phyloP scores from a whole-genome alignment of 2,888 invertebrate genomes.

The Taenaris catops region DNA sequence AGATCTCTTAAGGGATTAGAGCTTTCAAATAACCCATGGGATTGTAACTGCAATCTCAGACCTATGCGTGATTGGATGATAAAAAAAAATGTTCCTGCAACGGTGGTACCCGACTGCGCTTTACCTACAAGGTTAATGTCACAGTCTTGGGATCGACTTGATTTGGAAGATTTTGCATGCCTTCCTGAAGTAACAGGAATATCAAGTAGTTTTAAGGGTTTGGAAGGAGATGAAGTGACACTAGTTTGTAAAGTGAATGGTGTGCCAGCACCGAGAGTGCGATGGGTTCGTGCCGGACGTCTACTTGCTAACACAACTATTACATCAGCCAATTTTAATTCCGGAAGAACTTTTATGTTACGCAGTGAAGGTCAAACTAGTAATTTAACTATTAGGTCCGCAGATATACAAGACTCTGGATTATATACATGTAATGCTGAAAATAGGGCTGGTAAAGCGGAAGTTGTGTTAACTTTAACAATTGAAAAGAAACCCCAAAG shows the following conservation, averaged over 20 bases:
- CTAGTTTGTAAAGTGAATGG: constrained; percentile 85
- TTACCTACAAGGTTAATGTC: constrained; percentile 82
- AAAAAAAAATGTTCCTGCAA: constrained; percentile 86
- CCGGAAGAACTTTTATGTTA: constrained; percentile 82
- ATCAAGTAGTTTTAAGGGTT: constrained; percentile 80
- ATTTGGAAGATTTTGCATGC: constrained; percentile 90
- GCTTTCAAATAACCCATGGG: constrained; percentile 90
- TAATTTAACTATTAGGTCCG: constrained; percentile 86
- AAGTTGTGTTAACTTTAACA: constrained; percentile 85
- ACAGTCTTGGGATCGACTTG: constrained; percentile 87
- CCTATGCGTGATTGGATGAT: constrained; percentile 90
- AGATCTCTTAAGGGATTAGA: constrained; percentile 86
- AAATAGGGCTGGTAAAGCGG: constrained; percentile 88
- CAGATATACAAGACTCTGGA: constrained; percentile 87
- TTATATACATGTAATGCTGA: constrained; percentile 89
- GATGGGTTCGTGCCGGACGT: constrained; percentile 86
- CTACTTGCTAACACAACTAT: constrained; percentile 82
- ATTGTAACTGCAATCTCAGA: constrained; percentile 87
- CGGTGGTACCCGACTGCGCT: constrained; percentile 83
- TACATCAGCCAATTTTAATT: constrained; percentile 53
- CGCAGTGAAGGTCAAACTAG: constrained; percentile 84
- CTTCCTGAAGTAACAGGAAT: constrained; percentile 84
- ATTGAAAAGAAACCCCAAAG: constrained; percentile 83
- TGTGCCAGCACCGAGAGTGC: constrained; percentile 85
- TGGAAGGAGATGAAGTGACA: constrained; percentile 87